Evolutionary conservation across 2,888 invertebrate species (phyloP).

Genomic region (Epinotia ramella): DNA sequence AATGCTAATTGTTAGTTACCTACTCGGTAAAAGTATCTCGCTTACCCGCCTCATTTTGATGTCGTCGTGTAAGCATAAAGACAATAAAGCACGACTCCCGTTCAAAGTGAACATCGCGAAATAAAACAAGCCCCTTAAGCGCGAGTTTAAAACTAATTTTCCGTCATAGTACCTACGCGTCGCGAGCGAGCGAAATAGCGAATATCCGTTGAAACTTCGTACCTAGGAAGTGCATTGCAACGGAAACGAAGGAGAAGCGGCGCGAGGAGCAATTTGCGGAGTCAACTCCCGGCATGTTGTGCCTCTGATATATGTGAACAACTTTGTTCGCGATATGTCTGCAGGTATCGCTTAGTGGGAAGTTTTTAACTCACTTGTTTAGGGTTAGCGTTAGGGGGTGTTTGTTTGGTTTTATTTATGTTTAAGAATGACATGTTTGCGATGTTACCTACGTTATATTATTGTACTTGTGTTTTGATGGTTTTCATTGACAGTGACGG

Average conservation of each 20-base stretch:
- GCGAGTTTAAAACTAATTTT: constrained; percentile 44
- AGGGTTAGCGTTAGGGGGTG: constrained; percentile 12
- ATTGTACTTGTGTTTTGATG: too few relatives aligned
- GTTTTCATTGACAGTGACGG: too few relatives aligned
- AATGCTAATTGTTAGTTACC: too few relatives aligned
- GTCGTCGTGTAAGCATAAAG: constrained; percentile 9
- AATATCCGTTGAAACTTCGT: constrained; percentile 48
- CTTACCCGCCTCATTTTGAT: background rate
- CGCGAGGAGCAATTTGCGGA: constrained; percentile 52
- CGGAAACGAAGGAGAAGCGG: constrained; percentile 55
- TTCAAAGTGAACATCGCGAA: constrained; percentile 25
- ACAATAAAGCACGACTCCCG: constrained; percentile 6
- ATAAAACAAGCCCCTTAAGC: constrained; percentile 21
- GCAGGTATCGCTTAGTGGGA: constrained; percentile 34
- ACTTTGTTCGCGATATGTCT: constrained; percentile 34
- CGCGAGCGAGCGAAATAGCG: constrained; percentile 50
- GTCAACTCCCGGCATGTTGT: constrained; percentile 42
- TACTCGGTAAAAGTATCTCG: too few relatives aligned
- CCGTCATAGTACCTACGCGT: constrained; percentile 38
- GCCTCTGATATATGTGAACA: constrained; percentile 33
- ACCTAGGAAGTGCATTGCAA: constrained; percentile 56
- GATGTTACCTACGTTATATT: background rate
- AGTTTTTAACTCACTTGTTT: constrained; percentile 30
- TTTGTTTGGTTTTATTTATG: background rate
- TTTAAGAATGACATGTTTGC: background rate